These are phyloP conservation scores for Valencia hispanica DNA, from an alignment of 2,797 vertebrate species.

Conservation along the genomic window DNA sequence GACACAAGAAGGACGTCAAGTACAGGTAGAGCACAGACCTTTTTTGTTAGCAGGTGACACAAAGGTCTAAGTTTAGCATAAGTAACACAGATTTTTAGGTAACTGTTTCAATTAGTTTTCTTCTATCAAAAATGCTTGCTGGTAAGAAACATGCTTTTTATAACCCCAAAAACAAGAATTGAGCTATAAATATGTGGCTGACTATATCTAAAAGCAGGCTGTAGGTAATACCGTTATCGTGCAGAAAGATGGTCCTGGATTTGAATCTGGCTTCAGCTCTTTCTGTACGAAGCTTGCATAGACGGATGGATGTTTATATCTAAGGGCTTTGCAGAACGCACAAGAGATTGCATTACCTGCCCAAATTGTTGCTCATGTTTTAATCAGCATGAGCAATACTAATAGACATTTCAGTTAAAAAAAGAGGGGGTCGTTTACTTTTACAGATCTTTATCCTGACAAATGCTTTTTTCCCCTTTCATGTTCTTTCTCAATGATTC, in stretches of 20 bases:
- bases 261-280: not conserved
- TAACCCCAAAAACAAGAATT: not conserved
- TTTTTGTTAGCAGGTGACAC: constrained; percentile 29
- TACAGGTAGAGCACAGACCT: constrained; percentile 43
- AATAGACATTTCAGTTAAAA: not conserved
- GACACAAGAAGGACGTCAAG: constrained; percentile 57
- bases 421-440: not conserved
- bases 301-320: not conserved
- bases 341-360: not conserved
- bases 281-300: not conserved
- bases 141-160: not conserved
- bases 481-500: constrained; percentile 3
- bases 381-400: not conserved
- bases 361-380: not conserved
- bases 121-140: not conserved
- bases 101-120: not conserved
- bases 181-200: not conserved
- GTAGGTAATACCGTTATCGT: not conserved
- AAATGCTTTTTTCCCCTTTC: not conserved
- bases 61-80: constrained; percentile 12
- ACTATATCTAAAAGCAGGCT: not conserved
- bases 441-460: not conserved
- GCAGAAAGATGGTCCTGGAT: not conserved
- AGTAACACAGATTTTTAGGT: not conserved
- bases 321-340: not conserved